Base-by-base conservation (phyloP, 2,797 vertebrate species). In the Onychomys leucogaster region DNA sequence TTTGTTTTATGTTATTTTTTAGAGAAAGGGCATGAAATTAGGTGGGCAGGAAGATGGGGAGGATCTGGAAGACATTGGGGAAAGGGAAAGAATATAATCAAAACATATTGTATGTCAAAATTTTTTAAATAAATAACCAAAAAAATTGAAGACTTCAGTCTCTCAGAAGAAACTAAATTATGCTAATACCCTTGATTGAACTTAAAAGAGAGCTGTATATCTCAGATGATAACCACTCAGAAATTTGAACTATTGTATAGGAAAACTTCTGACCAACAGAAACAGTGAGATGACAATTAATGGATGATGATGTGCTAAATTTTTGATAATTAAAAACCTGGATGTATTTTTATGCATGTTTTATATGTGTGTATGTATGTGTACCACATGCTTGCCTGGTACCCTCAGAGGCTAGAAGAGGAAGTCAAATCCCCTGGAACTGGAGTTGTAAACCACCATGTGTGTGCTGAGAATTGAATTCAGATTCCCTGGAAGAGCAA, bases 281-380 rank as follows among this genome's bases (percentile, higher is more conserved):
- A 85, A 96, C 59, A 41, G 19, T 69, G 27, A 78, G 19, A 80
- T 69, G 34, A 52, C 34, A 67, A 91, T 27, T 89, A 43, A 86
- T 41, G 32, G 11, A 37, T 86, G 8, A 61, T 61, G n/a, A 41
- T 32, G 25, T 84, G 21, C 49, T 90, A 46, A 86, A 21, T 91
- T 89, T 91, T 43, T 52, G 78, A 52, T 89, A 5, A 78, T 96
- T 75, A 87, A 55, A 95, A 88, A 59, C 57, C 52, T 91, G 43
- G 43, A 67, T 29, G 8, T 81, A 37, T 41, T 61, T 61, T 63
- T 83, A 61, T 61, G 37, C 17, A 32, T 46, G 29, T 34, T 65
- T 37, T 84, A 27, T 32, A 34, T 65, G 41, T 19, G 34, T 73
- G 5, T 41, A 37, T 29, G 25, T 32, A 43, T 43, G 81, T 27